phyloP scores from a whole-genome alignment of 2,888 invertebrate species.

The Oasisia sp. region DNA sequence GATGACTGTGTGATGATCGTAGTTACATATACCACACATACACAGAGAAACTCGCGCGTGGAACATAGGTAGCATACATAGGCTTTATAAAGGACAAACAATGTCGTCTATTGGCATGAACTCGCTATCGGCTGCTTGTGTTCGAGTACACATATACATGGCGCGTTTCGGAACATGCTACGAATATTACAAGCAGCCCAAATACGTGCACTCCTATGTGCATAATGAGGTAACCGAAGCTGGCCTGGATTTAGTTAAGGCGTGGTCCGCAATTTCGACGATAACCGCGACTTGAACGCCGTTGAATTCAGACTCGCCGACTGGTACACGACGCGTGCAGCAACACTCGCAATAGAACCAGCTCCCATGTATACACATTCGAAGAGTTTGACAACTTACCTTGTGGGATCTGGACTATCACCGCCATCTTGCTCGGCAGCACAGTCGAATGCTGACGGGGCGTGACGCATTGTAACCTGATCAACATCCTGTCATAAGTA shows the following conservation, averaged over 20 bases:
- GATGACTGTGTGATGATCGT: no score
- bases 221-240: background rate
- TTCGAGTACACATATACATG: background rate
- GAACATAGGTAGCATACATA: no score
- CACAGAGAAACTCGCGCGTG: no score
- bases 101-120: background rate
- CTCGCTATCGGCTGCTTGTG: background rate
- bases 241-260: background rate
- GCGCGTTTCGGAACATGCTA: background rate
- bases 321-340: background rate
- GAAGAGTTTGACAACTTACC: background rate
- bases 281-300: background rate
- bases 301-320: background rate
- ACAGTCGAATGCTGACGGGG: background rate
- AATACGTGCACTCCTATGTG: background rate
- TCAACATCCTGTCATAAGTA: background rate
- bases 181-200: background rate
- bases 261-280: background rate
- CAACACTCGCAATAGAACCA: background rate
- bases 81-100: background rate
- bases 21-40: no score
- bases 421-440: background rate
- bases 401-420: background rate
- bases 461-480: background rate
- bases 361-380: background rate